Percentiles rank a stretch among this genome's conserved stretches.
phyloP scores from a whole-genome alignment of 1,140 invertebrate genomes.

The Charaxes varanes region DNA sequence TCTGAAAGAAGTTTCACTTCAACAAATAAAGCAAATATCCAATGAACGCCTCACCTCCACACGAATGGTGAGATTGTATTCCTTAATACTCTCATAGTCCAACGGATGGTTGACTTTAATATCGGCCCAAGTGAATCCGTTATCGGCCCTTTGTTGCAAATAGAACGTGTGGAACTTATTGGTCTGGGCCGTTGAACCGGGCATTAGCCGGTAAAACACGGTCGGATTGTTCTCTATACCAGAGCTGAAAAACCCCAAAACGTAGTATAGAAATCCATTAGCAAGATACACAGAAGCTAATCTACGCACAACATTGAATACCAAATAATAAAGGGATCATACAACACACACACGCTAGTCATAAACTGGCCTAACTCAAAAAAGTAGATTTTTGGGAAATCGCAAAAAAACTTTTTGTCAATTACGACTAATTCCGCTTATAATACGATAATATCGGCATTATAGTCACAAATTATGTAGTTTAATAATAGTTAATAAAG shows the following conservation, averaged over 20 bases:
- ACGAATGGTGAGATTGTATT: conserved; percentile 96
- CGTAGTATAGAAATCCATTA: conserved; percentile 26
- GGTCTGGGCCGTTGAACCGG: conserved; percentile 94
- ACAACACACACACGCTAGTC: too few species aligned
- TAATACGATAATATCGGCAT: too few species aligned
- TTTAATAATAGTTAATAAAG: too few species aligned
- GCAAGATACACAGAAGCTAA: too few species aligned
- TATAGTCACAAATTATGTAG: too few species aligned
- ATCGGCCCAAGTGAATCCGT: conserved; percentile 93
- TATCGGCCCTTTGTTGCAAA: conserved; percentile 92
- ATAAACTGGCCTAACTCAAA: too few species aligned
- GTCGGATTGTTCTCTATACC: conserved; percentile 96
- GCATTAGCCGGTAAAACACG: conserved; percentile 95
- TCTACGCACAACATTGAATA: conserved; percentile 54
- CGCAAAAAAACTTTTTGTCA: too few species aligned
- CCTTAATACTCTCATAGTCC: conserved; percentile 95
- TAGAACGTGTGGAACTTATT: conserved; percentile 97
- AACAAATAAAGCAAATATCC: too few species aligned
- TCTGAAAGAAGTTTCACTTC: too few species aligned
- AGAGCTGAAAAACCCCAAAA: conserved; percentile 81
- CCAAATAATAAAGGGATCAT: conserved; percentile 15
- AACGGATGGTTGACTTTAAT: conserved; percentile 97
- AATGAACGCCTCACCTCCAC: conserved; percentile 86
- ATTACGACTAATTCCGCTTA: too few species aligned
- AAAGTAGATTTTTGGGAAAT: too few species aligned